phyloP scores from a whole-genome alignment of 2,888 invertebrate genomes.

The Ceriagrion tenellum region DNA sequence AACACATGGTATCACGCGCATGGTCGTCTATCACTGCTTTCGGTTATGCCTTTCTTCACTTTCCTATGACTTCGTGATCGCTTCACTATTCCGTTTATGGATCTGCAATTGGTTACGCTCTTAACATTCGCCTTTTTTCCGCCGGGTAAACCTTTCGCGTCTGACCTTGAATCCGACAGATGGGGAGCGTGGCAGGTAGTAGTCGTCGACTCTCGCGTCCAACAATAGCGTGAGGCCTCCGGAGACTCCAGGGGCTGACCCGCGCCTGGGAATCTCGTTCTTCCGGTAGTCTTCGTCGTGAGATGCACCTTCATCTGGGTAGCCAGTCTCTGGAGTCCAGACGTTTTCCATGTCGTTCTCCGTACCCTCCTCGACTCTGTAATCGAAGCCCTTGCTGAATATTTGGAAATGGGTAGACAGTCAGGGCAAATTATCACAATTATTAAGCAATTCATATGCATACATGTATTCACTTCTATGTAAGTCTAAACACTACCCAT shows the following conservation, averaged over 20 bases:
- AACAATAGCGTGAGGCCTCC: conserved; percentile 60
- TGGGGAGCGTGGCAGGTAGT: conserved; percentile 57
- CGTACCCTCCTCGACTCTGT: neutral
- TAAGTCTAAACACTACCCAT: too few species aligned
- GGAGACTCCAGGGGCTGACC: conserved; percentile 60
- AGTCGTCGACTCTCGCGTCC: conserved; percentile 56
- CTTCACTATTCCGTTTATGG: too few species aligned
- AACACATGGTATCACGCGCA: too few species aligned
- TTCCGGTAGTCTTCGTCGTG: neutral
- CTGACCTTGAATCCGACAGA: conserved; percentile 67
- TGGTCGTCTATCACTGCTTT: too few species aligned
- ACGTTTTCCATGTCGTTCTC: neutral
- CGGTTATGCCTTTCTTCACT: too few species aligned
- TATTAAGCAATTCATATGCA: too few species aligned
- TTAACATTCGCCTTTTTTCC: too few species aligned
- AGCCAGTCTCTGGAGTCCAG: conserved; percentile 67
- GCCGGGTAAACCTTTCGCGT: neutral
- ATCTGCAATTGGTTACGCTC: too few species aligned
- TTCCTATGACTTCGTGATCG: too few species aligned
- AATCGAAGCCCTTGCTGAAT: neutral
- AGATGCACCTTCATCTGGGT: neutral
- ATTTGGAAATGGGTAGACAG: neutral
- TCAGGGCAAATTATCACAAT: too few species aligned
- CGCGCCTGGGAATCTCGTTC: conserved; percentile 19
- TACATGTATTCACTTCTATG: too few species aligned